Percentiles rank a stretch among this genome's conserved stretches.
Evolutionary conservation across 2,113 vertebrate species (phyloP).

Genomic region (Zeus faber): DNA sequence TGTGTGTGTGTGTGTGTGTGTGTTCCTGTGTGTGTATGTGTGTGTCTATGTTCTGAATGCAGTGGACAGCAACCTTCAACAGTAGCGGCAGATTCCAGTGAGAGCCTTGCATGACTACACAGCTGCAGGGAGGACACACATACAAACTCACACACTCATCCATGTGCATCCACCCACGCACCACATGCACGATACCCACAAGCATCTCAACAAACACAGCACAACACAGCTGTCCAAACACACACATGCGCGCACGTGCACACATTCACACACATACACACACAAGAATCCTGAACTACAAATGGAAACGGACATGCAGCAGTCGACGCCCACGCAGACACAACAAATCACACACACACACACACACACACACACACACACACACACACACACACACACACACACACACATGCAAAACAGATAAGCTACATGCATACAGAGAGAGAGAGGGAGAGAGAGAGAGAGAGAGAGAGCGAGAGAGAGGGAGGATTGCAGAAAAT

Average conservation of each 20-base stretch:
- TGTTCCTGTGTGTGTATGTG: slow-evolving; percentile 8
- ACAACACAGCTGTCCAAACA: no score
- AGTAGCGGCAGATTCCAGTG: slow-evolving; percentile 41
- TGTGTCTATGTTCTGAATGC: neutral
- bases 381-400: neutral
- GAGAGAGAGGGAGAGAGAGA: no score
- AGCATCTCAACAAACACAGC: neutral
- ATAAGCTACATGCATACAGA: no score
- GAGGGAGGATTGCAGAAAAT: no score
- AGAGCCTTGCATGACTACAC: slow-evolving; percentile 46
- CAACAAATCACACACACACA: no score
- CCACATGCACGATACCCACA: neutral
- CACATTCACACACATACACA: slow-evolving; percentile 3
- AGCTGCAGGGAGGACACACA: neutral
- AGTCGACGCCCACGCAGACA: no score
- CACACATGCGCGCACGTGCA: slow-evolving; percentile 8
- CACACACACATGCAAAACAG: neutral
- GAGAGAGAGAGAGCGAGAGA: no score
- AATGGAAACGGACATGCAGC: neutral
- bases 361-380: no score
- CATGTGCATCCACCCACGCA: slow-evolving; percentile 6
- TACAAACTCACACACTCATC: slow-evolving; percentile 30
- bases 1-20: neutral
- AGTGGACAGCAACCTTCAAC: slow-evolving; percentile 31
- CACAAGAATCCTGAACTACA: no score